Percentiles rank a stretch among this genome's conserved stretches.
phyloP scores from a whole-genome alignment of 2,888 invertebrate genomes.

The Phaedon cochleariae region DNA sequence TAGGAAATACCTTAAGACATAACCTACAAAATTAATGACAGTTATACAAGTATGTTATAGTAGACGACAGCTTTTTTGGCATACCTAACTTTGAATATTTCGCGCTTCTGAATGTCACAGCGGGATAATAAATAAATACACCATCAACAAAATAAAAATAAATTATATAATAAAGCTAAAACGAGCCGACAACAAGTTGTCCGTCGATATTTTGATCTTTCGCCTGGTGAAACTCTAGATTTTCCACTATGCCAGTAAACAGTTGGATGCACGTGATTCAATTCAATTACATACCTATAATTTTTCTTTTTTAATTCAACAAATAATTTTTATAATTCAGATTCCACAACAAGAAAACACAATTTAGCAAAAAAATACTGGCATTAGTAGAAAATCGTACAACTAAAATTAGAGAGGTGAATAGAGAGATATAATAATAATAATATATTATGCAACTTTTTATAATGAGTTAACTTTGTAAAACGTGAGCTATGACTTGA shows the following conservation, averaged over 20 bases:
- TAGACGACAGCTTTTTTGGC: constrained; percentile 49
- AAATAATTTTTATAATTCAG: too few species aligned
- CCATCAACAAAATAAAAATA: constrained; percentile 42
- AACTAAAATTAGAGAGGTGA: constrained; percentile 38
- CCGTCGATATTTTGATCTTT: constrained; percentile 21
- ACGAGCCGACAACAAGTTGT: constrained; percentile 26
- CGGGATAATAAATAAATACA: constrained; percentile 44
- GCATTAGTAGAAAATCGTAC: background rate
- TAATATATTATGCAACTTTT: constrained; percentile 34
- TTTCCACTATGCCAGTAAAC: background rate
- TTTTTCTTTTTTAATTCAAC: too few species aligned
- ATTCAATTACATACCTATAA: too few species aligned
- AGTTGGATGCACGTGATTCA: too few species aligned
- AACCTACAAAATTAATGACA: constrained; percentile 13
- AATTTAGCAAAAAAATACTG: background rate
- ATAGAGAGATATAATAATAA: constrained; percentile 42
- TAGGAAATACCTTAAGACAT: constrained; percentile 19
- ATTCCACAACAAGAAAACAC: too few species aligned
- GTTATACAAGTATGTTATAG: constrained; percentile 13
- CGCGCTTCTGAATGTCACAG: constrained; percentile 14
- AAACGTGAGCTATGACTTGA: constrained; percentile 34
- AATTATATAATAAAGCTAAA: constrained; percentile 42
- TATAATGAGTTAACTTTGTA: constrained; percentile 35
- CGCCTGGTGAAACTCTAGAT: constrained; percentile 6
- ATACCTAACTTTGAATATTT: constrained; percentile 47